Conservation (phyloP, 2,888 invertebrate species). For the Yponomeuta sedellus region DNA sequence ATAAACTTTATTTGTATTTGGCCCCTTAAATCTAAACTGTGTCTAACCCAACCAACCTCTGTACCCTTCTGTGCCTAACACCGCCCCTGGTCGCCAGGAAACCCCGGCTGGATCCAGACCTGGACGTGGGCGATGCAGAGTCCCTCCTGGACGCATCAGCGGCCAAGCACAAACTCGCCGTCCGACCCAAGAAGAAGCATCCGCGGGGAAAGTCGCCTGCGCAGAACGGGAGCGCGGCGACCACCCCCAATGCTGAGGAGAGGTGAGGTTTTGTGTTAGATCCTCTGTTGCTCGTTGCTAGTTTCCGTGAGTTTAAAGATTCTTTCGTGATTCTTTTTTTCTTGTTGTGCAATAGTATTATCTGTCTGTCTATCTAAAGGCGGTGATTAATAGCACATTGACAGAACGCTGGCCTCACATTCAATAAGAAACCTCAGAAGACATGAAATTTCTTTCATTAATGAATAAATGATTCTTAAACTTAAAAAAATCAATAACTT, state of each 20-base stretch:
- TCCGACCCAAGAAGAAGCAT: slow-evolving; percentile 83
- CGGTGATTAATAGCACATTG: no score
- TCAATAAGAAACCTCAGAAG: no score
- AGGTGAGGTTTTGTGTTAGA: slow-evolving; percentile 20
- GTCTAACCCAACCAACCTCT: neutral
- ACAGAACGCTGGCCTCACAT: no score
- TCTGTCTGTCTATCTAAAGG: no score
- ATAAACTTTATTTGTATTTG: no score
- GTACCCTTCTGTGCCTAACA: slow-evolving; percentile 13
- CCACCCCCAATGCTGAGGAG: slow-evolving; percentile 24
- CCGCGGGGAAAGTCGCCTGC: slow-evolving; percentile 40
- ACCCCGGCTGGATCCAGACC: slow-evolving; percentile 74
- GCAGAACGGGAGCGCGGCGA: slow-evolving; percentile 25
- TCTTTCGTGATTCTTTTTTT: no score
- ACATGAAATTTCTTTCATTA: no score
- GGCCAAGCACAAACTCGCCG: slow-evolving; percentile 84
- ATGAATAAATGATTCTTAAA: no score
- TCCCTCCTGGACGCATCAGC: slow-evolving; percentile 82
- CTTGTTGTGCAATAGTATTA: no score
- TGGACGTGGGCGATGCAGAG: slow-evolving; percentile 75
- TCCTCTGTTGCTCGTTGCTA: neutral
- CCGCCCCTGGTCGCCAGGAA: slow-evolving; percentile 54
- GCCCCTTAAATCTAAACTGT: no score
- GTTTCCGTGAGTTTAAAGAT: no score
- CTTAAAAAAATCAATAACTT: no score